Conservation (phyloP, 2,888 invertebrate species). For the Lithophane ornitopus region DNA sequence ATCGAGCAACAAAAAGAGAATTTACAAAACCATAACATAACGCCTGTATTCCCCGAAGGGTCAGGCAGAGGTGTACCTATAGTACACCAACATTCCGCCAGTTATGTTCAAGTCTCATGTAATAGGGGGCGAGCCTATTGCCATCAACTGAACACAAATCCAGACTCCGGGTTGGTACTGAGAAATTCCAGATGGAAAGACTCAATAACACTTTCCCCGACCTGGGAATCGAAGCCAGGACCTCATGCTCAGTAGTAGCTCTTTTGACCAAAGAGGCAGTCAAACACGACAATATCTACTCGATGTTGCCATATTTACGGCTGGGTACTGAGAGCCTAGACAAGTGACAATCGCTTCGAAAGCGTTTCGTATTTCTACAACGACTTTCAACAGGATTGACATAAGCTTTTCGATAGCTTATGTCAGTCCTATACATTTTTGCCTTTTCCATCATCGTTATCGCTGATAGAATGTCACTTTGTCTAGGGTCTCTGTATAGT, state of each 20-base stretch:
- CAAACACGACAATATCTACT: not conserved
- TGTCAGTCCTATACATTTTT: too few species aligned
- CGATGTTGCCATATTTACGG: constrained; percentile 3
- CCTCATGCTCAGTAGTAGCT: too few species aligned
- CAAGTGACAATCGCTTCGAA: too few species aligned
- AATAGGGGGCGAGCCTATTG: too few species aligned
- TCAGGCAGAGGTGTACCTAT: not conserved
- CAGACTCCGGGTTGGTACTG: not conserved
- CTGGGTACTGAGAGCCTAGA: not conserved
- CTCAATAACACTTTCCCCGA: not conserved
- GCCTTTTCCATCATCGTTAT: too few species aligned
- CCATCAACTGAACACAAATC: too few species aligned
- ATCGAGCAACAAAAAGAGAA: not conserved
- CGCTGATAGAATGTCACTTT: too few species aligned
- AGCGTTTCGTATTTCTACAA: too few species aligned
- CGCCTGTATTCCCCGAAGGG: not conserved
- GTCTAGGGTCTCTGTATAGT: too few species aligned
- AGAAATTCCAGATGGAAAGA: not conserved
- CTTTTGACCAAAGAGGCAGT: not conserved
- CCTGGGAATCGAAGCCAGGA: not conserved
- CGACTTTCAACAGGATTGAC: too few species aligned
- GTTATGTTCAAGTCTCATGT: not conserved
- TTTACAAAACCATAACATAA: not conserved
- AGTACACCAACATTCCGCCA: not conserved
- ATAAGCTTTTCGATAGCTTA: too few species aligned